Evolutionary conservation across 2,888 invertebrate species (phyloP).

Genomic region (Octodonta nipae): DNA sequence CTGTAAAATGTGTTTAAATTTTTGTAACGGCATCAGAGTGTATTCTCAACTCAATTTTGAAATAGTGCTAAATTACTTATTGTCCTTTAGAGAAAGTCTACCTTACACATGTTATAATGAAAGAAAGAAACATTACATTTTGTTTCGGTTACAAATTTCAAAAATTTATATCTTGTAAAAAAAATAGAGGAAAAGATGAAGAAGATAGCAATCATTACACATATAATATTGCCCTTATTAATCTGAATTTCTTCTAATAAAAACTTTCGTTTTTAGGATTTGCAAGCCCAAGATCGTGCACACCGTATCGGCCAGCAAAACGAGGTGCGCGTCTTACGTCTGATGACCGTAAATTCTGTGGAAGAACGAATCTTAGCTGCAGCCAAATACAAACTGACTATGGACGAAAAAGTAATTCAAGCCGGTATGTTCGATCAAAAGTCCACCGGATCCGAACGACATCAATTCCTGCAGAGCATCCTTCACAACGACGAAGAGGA

Average conservation of each 20-base stretch:
- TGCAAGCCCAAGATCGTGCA: constrained; percentile 98
- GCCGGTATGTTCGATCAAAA: constrained; percentile 99
- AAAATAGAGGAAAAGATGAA: no score
- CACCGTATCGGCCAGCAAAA: constrained; percentile 98
- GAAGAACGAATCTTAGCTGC: constrained; percentile 97
- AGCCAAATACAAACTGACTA: constrained; percentile 92
- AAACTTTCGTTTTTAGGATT: constrained; percentile 48
- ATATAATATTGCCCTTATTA: no score
- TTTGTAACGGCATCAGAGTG: no score
- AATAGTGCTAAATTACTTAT: no score
- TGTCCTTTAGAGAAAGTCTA: no score
- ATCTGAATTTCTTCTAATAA: neutral
- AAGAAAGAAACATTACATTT: no score
- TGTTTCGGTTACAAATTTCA: no score
- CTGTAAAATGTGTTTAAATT: no score
- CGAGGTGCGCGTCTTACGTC: constrained; percentile 88
- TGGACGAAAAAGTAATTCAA: constrained; percentile 99
- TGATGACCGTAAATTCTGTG: constrained; percentile 98
- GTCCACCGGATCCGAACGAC: constrained; percentile 90
- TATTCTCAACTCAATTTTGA: no score
- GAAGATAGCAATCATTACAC: no score
- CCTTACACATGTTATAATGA: no score
- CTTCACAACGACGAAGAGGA: constrained; percentile 88
- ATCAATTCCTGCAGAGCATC: constrained; percentile 89
- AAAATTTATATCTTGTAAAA: no score